phyloP scores from a whole-genome alignment of 1,140 invertebrate species.

The Camponotus vicinus region DNA sequence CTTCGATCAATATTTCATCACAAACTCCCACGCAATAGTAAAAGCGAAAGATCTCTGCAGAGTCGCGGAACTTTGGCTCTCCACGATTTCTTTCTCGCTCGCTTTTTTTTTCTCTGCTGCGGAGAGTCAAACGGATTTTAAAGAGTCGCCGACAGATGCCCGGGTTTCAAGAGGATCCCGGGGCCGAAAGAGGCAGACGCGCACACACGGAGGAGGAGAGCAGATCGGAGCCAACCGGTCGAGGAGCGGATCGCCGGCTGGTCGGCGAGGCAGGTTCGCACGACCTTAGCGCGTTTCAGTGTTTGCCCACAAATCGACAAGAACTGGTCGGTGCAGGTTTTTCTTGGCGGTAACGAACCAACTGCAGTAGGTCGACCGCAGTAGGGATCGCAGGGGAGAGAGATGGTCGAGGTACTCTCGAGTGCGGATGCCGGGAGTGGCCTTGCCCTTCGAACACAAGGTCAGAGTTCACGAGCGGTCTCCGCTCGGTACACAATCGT shows the following conservation, averaged over 20 bases:
- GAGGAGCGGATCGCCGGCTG: constrained; percentile 52
- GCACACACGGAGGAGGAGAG: constrained; percentile 4
- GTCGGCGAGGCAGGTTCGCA: constrained; percentile 74
- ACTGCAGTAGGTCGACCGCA: constrained; percentile 75
- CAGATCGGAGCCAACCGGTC: constrained; percentile 41
- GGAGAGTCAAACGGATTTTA: constrained; percentile 52
- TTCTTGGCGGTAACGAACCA: constrained; percentile 75
- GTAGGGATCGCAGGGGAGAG: constrained; percentile 43
- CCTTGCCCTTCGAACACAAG: constrained; percentile 79
- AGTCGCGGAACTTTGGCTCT: background rate
- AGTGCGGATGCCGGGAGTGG: constrained; percentile 61
- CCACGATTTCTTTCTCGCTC: background rate
- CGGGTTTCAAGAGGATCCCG: constrained; percentile 52
- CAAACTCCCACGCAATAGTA: background rate
- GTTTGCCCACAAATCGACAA: constrained; percentile 81
- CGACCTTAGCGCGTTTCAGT: constrained; percentile 77
- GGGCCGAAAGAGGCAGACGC: background rate
- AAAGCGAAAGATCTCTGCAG: background rate
- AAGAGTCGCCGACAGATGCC: constrained; percentile 60
- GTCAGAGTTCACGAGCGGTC: constrained; percentile 78
- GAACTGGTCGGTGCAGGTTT: constrained; percentile 80
- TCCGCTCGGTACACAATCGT: constrained; percentile 40
- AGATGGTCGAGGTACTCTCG: constrained; percentile 34
- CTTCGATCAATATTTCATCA: background rate
- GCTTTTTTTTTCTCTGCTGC: background rate